A percentile compares a stretch with the other conserved stretches of the same genome.
phyloP scores from a whole-genome alignment of 2,888 invertebrate species.

The Corbicula japonica region DNA sequence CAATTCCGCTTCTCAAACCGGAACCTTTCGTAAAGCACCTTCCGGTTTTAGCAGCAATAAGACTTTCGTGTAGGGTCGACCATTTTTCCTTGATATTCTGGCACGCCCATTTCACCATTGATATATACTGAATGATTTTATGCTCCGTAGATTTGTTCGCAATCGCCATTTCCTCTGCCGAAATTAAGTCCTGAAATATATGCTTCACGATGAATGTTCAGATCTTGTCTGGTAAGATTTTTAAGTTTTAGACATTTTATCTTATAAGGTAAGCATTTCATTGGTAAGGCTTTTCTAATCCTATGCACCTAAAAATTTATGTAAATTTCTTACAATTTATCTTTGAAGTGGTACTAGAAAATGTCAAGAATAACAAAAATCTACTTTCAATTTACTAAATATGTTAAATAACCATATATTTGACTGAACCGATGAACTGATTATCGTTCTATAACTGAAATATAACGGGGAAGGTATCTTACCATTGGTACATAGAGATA shows the following conservation, averaged over 20 bases:
- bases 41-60: constrained; percentile 60
- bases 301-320: too few relatives aligned
- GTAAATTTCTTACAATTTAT: too few relatives aligned
- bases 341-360: too few relatives aligned
- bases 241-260: too few relatives aligned
- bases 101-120: constrained; percentile 81
- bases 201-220: too few relatives aligned
- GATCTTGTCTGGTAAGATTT: too few relatives aligned
- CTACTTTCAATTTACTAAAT: too few relatives aligned
- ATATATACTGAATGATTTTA: constrained; percentile 82
- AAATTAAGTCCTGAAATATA: constrained; percentile 77
- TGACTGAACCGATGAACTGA: too few relatives aligned
- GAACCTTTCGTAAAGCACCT: constrained; percentile 82
- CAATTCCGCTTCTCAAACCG: constrained; percentile 83
- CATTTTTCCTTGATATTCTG: constrained; percentile 65
- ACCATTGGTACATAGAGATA: constrained; percentile 82
- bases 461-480: constrained; percentile 38
- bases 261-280: too few relatives aligned
- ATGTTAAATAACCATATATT: too few relatives aligned
- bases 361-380: too few relatives aligned
- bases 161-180: constrained; percentile 83
- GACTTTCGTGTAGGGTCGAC: constrained; percentile 47
- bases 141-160: constrained; percentile 75
- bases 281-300: too few relatives aligned
- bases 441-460: neutral